phyloP scores from a whole-genome alignment of 2,113 vertebrate species.

The Indicator maculatus region DNA sequence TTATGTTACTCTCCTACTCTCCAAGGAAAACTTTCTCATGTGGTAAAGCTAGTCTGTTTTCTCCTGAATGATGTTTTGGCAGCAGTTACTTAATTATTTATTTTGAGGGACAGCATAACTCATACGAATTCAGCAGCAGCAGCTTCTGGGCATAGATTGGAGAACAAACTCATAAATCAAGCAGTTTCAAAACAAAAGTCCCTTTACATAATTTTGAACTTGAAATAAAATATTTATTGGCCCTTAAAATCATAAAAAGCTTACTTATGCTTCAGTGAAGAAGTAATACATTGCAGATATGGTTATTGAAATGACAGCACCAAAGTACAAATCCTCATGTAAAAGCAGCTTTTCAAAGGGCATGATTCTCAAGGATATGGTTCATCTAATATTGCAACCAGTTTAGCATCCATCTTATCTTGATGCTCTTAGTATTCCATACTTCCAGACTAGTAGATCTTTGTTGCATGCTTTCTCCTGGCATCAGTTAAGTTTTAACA shows the following conservation, averaged over 20 bases:
- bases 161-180: neutral
- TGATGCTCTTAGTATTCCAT: neutral
- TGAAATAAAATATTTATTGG: neutral
- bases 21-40: neutral
- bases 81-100: neutral
- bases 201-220: neutral
- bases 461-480: neutral
- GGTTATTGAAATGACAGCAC: neutral
- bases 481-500: neutral
- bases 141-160: neutral
- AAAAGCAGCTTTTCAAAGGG: neutral
- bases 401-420: neutral
- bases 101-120: neutral
- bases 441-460: neutral
- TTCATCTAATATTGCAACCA: neutral
- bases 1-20: neutral
- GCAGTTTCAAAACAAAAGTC: neutral
- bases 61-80: neutral
- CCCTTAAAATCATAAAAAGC: neutral
- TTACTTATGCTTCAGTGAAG: neutral
- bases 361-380: neutral
- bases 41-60: conserved; percentile 8
- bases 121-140: neutral
- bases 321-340: neutral
- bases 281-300: neutral